A percentile compares a stretch with the other conserved stretches of the same genome.
Evolutionary conservation across 2,113 vertebrate genomes (phyloP).

Genomic region (Centropus unirufus): DNA sequence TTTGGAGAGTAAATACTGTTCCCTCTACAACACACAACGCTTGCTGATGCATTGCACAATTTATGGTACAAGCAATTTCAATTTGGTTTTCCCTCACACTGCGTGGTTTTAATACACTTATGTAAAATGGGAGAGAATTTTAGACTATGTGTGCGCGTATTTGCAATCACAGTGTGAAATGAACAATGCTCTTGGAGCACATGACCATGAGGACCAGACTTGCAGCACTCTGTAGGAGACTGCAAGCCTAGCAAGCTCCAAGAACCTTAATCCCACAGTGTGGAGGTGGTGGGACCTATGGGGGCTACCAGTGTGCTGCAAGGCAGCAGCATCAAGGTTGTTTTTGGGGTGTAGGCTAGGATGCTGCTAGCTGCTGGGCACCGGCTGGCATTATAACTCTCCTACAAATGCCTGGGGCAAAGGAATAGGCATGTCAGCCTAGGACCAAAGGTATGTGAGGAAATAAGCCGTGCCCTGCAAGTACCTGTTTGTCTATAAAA

Average conservation of each 20-base stretch:
- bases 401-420: background rate
- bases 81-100: background rate
- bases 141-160: accelerated
- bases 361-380: background rate
- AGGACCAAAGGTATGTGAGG: background rate
- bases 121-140: background rate
- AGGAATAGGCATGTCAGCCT: accelerated
- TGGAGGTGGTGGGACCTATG: accelerated
- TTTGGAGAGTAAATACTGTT: background rate
- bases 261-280: accelerated
- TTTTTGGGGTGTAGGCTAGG: background rate
- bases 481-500: background rate
- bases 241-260: accelerated
- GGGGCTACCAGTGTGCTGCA: background rate
- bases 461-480: accelerated
- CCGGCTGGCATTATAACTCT: background rate
- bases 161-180: background rate
- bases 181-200: background rate
- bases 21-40: background rate
- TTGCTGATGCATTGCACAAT: background rate
- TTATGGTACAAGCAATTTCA: background rate
- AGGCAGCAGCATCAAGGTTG: accelerated
- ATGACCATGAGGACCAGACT: background rate
- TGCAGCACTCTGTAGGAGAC: accelerated
- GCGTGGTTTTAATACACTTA: background rate